Evolutionary conservation across 1,140 invertebrate genomes (phyloP).

Genomic region (Cydia pomonella): DNA sequence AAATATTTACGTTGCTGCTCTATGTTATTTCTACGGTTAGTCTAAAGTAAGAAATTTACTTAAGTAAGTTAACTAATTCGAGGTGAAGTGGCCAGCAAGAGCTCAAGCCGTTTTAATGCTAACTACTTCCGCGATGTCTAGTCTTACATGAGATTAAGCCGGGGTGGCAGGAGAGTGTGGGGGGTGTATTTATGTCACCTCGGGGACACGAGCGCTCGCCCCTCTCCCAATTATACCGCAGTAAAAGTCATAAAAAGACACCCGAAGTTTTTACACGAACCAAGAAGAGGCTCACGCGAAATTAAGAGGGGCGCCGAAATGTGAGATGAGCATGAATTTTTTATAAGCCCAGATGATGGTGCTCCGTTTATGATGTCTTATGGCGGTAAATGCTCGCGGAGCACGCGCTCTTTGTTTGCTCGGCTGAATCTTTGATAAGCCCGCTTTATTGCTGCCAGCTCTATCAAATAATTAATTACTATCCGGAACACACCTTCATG

Average conservation of each 20-base stretch:
- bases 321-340: conserved; percentile 80
- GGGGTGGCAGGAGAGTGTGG: conserved; percentile 63
- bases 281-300: conserved; percentile 77
- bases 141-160: conserved; percentile 76
- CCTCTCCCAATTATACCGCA: conserved; percentile 80
- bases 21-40: no score
- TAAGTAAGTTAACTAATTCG: conserved; percentile 38
- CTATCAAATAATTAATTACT: conserved; percentile 75
- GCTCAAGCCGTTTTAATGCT: conserved; percentile 61
- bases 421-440: conserved; percentile 73
- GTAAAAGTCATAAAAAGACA: conserved; percentile 81
- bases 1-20: no score
- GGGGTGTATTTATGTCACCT: conserved; percentile 79
- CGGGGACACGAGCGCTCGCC: conserved; percentile 74
- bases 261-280: conserved; percentile 80
- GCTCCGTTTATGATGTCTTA: conserved; percentile 78
- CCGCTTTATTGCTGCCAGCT: conserved; percentile 64
- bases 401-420: conserved; percentile 69
- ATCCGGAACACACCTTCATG: conserved; percentile 35
- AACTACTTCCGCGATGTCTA: conserved; percentile 64
- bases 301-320: conserved; percentile 80
- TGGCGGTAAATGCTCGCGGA: conserved; percentile 70
- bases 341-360: conserved; percentile 79
- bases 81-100: conserved; percentile 41
- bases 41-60: no score